A percentile compares a stretch with the other conserved stretches of the same genome.
Conservation (phyloP, 2,113 vertebrate genomes). For the Megaceryle torquata region DNA sequence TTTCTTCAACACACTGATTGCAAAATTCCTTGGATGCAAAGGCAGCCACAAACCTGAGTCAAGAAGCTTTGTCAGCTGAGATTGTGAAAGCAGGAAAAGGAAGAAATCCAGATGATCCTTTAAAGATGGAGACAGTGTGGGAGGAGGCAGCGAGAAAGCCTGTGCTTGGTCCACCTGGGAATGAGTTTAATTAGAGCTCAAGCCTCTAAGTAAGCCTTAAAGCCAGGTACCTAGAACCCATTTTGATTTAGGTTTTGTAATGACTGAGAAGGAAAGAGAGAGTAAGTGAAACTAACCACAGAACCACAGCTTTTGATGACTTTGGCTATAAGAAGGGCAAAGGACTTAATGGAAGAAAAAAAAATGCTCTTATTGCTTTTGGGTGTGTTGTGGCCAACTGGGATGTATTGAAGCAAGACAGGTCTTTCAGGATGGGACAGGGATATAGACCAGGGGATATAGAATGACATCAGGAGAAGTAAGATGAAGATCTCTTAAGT, state of each 20-base stretch:
- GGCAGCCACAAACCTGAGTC: neutral
- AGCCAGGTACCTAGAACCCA: neutral
- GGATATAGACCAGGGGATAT: neutral
- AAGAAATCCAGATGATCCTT: neutral
- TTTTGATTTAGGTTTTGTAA: neutral
- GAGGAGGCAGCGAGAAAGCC: neutral
- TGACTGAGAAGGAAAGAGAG: neutral
- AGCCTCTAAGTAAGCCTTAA: neutral
- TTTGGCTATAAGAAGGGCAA: neutral
- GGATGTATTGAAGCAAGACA: neutral
- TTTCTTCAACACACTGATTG: neutral
- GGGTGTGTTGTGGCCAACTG: neutral
- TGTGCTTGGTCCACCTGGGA: neutral
- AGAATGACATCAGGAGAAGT: neutral
- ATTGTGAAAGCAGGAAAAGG: neutral
- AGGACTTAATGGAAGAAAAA: neutral
- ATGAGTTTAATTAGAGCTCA: neutral
- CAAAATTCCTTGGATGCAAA: neutral
- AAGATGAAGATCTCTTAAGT: neutral
- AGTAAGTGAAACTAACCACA: neutral
- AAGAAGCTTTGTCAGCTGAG: neutral
- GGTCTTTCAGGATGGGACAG: neutral
- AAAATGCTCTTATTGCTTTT: neutral
- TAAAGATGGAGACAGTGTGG: neutral
- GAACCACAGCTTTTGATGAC: neutral